Evolutionary conservation across 2,113 vertebrate species (phyloP).

Genomic region (Xenopus borealis): DNA sequence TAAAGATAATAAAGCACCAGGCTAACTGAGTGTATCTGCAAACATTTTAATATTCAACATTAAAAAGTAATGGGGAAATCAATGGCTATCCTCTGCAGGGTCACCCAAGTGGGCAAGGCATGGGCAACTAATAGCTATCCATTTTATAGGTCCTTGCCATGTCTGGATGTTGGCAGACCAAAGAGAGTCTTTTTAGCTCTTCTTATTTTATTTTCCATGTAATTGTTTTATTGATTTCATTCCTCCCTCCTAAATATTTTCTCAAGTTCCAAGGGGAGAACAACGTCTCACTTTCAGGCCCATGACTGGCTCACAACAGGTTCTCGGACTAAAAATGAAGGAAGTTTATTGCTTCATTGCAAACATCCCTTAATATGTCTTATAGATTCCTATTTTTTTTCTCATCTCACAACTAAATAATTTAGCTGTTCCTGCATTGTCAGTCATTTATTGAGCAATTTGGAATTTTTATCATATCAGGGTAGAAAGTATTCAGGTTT

Average conservation of each 20-base stretch:
- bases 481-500: no score
- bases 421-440: no score
- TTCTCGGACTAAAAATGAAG: background rate
- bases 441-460: no score
- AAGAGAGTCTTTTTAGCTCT: slow-evolving; percentile 7
- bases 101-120: slow-evolving; percentile 46
- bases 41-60: slow-evolving; percentile 52
- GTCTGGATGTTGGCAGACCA: slow-evolving; percentile 23
- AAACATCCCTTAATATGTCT: no score
- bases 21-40: slow-evolving; percentile 56
- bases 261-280: slow-evolving; percentile 11
- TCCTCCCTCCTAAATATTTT: background rate
- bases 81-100: slow-evolving; percentile 50
- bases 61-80: slow-evolving; percentile 59
- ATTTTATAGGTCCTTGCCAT: slow-evolving; percentile 38
- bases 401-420: no score
- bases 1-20: slow-evolving; percentile 57
- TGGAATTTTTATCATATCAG: no score
- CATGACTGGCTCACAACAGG: background rate
- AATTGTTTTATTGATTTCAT: slow-evolving; percentile 34
- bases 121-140: slow-evolving; percentile 37
- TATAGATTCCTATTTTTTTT: no score
- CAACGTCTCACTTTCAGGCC: background rate
- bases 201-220: slow-evolving; percentile 40
- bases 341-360: background rate